Evolutionary conservation across 2,113 vertebrate genomes (phyloP), one percentile per base, ranked within the genome.

Genomic region (Nansenia antarctica): DNA sequence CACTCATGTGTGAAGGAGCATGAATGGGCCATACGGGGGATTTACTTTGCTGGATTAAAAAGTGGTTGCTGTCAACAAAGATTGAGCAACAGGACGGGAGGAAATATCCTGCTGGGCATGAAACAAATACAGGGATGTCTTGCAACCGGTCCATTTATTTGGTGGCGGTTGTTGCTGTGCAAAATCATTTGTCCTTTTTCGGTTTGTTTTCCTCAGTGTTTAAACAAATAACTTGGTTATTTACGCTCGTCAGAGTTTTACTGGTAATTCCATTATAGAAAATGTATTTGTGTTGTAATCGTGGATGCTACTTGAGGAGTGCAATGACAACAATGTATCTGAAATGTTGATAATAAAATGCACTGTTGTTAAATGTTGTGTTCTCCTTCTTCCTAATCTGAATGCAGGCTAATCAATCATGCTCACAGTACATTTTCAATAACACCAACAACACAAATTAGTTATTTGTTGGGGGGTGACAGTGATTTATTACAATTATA

Each of bases 381-480:
- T 82, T 77, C 79, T 71, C 62, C 81, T 76, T 81, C 69, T 82
- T 85, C 73, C 81, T 76, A 72, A 82, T 67, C 72, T 59, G 54
- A 72, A 69, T 79, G 78, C 54, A 26, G 27, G 70, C 83, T 88
- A 81, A 91, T 89, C 85, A 85, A 87, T 88, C 90, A 90, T 77
- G 76, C 77, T 82, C 77, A 78, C 78, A 74, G 78, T 82, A 77
- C 83, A 65, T 32, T 69, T 65, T 60, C 20, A 60, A 67, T 60
- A 90, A 85, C 85, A 80, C 86, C 63, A 90, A 85, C 85, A 80
- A 87, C 83, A 86, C 87, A 90, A 87, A 90, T 87, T 76, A 88
- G 83, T 83, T 88, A 59, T 86, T 81, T 86, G n/a, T n/a, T n/a
- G n/a, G 82, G 84, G 77, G 76, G 82, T 86, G 82, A 78, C 83